Percentiles rank a stretch among this genome's conserved stretches.
Evolutionary conservation across 2,888 invertebrate species (phyloP).

Genomic region (Eupeodes latifasciatus): DNA sequence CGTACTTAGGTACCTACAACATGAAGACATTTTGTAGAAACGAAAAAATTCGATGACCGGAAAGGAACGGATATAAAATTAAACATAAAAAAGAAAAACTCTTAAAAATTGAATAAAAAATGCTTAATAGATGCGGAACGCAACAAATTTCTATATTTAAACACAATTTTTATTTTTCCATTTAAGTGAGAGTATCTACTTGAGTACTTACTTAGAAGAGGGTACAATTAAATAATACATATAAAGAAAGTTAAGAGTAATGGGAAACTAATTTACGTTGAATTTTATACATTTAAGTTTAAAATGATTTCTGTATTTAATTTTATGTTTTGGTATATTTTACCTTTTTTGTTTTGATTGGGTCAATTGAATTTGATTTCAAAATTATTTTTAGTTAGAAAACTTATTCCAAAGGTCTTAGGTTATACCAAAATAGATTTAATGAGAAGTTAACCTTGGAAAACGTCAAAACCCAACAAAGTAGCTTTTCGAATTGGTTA

Average conservation of each 20-base stretch:
- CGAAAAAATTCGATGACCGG: conserved; percentile 62
- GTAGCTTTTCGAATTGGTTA: no score
- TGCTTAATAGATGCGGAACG: conserved; percentile 41
- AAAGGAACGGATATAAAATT: conserved; percentile 71
- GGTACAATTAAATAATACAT: conserved; percentile 47
- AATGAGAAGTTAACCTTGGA: no score
- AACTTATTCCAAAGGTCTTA: no score
- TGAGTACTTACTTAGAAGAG: conserved; percentile 9
- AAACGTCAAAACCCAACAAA: no score
- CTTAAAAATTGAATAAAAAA: conserved; percentile 62
- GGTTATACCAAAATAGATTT: no score
- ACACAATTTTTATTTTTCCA: conserved; percentile 29
- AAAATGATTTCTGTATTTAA: background rate
- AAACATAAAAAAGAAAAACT: conserved; percentile 54
- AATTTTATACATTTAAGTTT: conserved; percentile 20
- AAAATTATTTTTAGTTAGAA: no score
- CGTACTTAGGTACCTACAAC: background rate
- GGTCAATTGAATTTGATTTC: no score
- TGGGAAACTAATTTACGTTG: conserved; percentile 15
- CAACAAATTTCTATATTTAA: conserved; percentile 42
- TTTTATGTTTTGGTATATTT: no score
- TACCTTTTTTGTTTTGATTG: no score
- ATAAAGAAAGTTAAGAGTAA: background rate
- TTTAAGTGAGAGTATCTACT: conserved; percentile 16
- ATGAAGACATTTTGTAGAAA: conserved; percentile 27